Base-by-base conservation (phyloP, 2,888 invertebrate genomes). In the Nomada hirtipes region DNA sequence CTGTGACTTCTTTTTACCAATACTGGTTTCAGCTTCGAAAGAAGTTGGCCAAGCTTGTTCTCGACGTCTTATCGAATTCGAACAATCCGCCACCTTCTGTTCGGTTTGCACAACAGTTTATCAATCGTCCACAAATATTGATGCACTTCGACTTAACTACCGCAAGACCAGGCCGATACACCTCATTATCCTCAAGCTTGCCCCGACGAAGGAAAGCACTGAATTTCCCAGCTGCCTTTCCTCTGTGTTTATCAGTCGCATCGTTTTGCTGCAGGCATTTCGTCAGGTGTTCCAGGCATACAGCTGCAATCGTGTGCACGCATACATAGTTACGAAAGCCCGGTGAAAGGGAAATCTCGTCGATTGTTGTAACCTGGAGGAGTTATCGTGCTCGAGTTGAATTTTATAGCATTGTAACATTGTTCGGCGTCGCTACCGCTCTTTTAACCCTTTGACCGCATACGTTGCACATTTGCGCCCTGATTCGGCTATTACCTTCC, bases 301-400 rank as follows among this genome's bases (percentile, higher is more conserved):
- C 72, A 76, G 69, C 72, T 60, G 72, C 57, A 53, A 50, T 23
- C 26, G 60, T 75, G 57, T 42, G 13, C 74, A 52, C 59, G 50
- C 70, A 26, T 26, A 80, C 70, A 74, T 64, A 67, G 74, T 85
- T 80, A 83, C 82, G 78, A 82, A 80, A 86, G 83, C 72, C 72
- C 65, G 80, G 87, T 87, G 87, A 88, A 88, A 87, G 87, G 87
- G 86, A 88, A 87, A 87, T 83, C 86, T 76, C 71, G 75, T 61
- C 76, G 82, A 88, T 87, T 83, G 85, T 87, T 84, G 84, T 83
- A 83, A 76, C 70, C 52, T 36, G 60, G 29, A 67, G 68, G 64
- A 73, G 79, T 76, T 65, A 80, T 80, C 79, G 75, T 52, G 71
- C 80, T 67, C 67, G 60, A 73, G 50, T 80, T 59, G 26, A 61